A percentile compares a stretch with the other conserved stretches of the same genome.
phyloP scores from a whole-genome alignment of 2,113 vertebrate genomes.

The Conger conger region DNA sequence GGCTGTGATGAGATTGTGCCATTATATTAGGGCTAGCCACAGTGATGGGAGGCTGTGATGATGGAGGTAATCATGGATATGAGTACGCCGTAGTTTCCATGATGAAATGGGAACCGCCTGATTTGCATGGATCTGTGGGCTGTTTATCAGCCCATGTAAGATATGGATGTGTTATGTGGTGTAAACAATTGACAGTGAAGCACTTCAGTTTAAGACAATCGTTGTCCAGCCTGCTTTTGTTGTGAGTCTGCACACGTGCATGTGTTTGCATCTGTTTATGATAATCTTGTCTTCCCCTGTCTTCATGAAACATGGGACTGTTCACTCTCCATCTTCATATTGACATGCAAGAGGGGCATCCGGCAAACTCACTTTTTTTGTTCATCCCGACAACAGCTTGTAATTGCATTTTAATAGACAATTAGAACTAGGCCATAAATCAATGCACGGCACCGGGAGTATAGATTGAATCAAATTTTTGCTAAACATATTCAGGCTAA shows the following conservation, averaged over 20 bases:
- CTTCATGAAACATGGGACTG: not conserved
- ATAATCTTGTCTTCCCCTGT: not conserved
- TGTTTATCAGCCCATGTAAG: not conserved
- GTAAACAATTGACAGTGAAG: not conserved
- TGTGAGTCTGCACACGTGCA: not conserved
- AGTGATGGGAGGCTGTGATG: not conserved
- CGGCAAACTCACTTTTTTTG: conserved; percentile 25
- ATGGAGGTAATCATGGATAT: not conserved
- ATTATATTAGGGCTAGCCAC: not conserved
- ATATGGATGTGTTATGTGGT: not conserved
- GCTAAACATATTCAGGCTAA: conserved; percentile 48
- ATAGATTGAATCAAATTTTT: conserved; percentile 64
- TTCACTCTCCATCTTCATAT: conserved; percentile 27
- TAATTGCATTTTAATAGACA: conserved; percentile 80
- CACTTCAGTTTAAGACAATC: not conserved
- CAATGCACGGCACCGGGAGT: conserved; percentile 59
- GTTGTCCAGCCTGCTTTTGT: not conserved
- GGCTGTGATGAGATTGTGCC: not conserved
- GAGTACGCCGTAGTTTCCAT: not conserved
- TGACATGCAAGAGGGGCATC: conserved; percentile 54
- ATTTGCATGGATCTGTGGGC: not conserved
- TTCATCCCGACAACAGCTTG: conserved; percentile 66
- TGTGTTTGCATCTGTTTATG: not conserved
- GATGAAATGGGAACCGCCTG: not conserved
- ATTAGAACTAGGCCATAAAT: conserved; percentile 75